A percentile compares a stretch with the other conserved stretches of the same genome.
Conservation (phyloP, 2,888 invertebrate species). For the Tenthredo notha region DNA sequence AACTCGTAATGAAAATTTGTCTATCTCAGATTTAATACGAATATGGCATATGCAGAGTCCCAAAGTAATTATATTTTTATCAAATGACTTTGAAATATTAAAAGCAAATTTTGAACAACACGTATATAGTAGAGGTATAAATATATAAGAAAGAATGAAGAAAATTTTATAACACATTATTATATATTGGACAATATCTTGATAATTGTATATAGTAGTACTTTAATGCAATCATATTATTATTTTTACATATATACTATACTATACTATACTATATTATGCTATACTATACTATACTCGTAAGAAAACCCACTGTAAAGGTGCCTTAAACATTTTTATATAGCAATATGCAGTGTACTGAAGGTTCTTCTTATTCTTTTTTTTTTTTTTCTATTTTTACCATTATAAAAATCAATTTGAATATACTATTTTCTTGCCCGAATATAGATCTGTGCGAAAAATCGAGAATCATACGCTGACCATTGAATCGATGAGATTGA, state of each 20-base stretch:
- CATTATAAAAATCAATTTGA: background rate
- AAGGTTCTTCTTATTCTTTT: background rate
- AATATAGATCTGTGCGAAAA: background rate
- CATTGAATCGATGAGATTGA: background rate
- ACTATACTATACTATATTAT: no score
- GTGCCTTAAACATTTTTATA: constrained; percentile 71
- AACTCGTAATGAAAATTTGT: background rate
- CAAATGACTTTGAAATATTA: constrained; percentile 64
- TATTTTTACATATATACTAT: constrained; percentile 61
- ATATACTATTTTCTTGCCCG: background rate
- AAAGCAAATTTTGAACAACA: constrained; percentile 61
- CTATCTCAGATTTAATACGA: constrained; percentile 31
- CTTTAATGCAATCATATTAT: constrained; percentile 71
- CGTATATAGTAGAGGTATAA: constrained; percentile 53
- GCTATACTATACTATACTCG: constrained; percentile 58
- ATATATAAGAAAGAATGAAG: constrained; percentile 53
- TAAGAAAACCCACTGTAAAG: constrained; percentile 73
- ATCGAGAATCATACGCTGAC: constrained; percentile 4
- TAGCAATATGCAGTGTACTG: background rate
- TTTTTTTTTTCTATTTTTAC: background rate
- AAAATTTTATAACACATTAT: constrained; percentile 23
- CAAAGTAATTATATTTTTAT: constrained; percentile 60
- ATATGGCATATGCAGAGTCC: constrained; percentile 25
- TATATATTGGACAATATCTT: constrained; percentile 28
- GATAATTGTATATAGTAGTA: constrained; percentile 75